A percentile compares a stretch with the other conserved stretches of the same genome.
These are phyloP conservation scores for Cyanoramphus novaezelandiae DNA, from an alignment of 2,113 vertebrate genomes.

Conservation along the genomic window DNA sequence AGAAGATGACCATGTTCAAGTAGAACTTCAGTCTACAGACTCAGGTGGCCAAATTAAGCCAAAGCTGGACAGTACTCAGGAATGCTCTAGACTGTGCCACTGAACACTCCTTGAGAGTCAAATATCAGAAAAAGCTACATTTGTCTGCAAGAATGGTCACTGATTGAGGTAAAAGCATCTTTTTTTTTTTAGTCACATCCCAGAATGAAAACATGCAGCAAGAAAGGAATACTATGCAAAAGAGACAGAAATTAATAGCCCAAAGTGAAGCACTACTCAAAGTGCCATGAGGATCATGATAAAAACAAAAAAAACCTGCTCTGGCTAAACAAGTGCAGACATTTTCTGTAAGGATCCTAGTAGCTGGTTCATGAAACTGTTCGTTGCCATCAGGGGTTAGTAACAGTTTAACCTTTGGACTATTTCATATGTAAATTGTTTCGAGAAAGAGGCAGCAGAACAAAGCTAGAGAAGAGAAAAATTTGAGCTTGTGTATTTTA, in stretches of 20 bases:
- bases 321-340: not conserved
- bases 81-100: not conserved
- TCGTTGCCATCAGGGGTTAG: not conserved
- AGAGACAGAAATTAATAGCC: not conserved
- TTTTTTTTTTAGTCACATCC: not conserved
- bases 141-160: not conserved
- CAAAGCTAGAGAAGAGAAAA: not conserved
- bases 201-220: not conserved
- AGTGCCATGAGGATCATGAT: not conserved
- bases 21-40: not conserved
- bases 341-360: not conserved
- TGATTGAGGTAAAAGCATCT: not conserved
- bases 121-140: not conserved
- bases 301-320: not conserved
- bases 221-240: not conserved
- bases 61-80: not conserved
- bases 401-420: not conserved
- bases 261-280: not conserved
- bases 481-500: not conserved
- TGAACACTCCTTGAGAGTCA: not conserved
- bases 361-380: not conserved
- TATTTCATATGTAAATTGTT: not conserved
- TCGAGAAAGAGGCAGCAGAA: not conserved
- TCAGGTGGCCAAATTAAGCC: not conserved
- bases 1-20: not conserved